A percentile compares a stretch with the other conserved stretches of the same genome.
phyloP scores from a whole-genome alignment of 64 coral and sea anemone genomes.

The Montipora sp. region DNA sequence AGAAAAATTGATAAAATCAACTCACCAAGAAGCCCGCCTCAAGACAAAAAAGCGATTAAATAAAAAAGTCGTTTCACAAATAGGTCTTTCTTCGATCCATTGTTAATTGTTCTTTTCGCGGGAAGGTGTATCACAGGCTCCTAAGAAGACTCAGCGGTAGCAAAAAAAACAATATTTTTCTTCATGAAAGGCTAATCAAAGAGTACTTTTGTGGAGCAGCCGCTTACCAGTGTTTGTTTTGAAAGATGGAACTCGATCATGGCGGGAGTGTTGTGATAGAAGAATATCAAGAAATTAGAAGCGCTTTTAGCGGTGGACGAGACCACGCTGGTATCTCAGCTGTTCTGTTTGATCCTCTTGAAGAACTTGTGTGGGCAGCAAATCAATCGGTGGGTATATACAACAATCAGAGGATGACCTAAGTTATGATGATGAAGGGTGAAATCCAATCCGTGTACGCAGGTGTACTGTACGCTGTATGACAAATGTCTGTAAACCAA shows the following conservation, averaged over 20 bases:
- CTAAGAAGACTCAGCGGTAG: background rate
- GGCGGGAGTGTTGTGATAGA: conserved; percentile 73
- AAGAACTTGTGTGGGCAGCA: conserved; percentile 93
- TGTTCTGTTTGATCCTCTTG: conserved; percentile 87
- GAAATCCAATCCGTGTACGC: too few relatives aligned
- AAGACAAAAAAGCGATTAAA: too few relatives aligned
- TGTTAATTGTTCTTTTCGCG: background rate
- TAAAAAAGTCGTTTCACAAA: too few relatives aligned
- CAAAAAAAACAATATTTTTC: background rate
- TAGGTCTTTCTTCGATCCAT: too few relatives aligned
- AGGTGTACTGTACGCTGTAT: too few relatives aligned
- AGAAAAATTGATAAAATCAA: too few relatives aligned
- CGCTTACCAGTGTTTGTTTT: conserved; percentile 52
- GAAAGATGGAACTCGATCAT: conserved; percentile 85
- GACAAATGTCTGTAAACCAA: too few relatives aligned
- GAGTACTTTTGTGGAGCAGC: background rate
- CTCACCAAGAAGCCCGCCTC: too few relatives aligned
- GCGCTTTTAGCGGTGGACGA: conserved; percentile 82
- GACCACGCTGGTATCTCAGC: conserved; percentile 88
- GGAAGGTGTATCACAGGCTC: background rate
- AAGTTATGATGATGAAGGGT: too few relatives aligned
- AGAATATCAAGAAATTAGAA: conserved; percentile 95
- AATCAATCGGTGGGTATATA: conserved; percentile 88
- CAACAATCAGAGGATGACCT: too few relatives aligned
- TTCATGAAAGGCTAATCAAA: background rate